Conservation (phyloP, 2,888 invertebrate genomes). For the Stomorhina lunata region DNA sequence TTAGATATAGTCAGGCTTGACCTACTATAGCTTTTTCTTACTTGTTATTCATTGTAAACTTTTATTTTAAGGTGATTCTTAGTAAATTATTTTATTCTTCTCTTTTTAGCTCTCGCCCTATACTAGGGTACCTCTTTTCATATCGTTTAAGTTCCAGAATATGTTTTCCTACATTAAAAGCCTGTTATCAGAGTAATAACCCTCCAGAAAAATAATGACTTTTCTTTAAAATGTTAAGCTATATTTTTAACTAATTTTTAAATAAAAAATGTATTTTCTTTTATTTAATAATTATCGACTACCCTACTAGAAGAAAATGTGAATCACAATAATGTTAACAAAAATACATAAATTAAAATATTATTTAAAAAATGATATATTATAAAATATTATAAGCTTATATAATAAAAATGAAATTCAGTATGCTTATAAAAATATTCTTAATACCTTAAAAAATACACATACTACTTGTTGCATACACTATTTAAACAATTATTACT, state of each 20-base stretch:
- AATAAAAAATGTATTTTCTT: background rate
- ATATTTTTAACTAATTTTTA: background rate
- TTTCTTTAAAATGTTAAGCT: too few relatives aligned
- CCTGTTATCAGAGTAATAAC: slow-evolving; percentile 44
- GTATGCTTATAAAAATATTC: slow-evolving; percentile 46
- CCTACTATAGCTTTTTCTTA: too few relatives aligned
- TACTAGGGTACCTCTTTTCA: background rate
- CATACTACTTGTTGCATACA: slow-evolving; percentile 10
- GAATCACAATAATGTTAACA: slow-evolving; percentile 71
- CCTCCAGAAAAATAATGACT: slow-evolving; percentile 45
- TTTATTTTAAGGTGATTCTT: background rate
- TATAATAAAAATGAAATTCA: slow-evolving; percentile 49
- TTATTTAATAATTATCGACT: slow-evolving; percentile 67
- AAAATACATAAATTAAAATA: slow-evolving; percentile 14
- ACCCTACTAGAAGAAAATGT: slow-evolving; percentile 73
- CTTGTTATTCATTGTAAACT: too few relatives aligned
- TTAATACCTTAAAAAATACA: slow-evolving; percentile 4
- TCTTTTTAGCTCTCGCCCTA: slow-evolving; percentile 33
- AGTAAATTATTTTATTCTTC: background rate
- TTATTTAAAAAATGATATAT: background rate
- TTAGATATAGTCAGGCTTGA: too few relatives aligned
- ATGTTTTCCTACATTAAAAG: slow-evolving; percentile 25
- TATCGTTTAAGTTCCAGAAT: background rate
- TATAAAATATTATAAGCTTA: background rate
- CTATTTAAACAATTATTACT: background rate